phyloP scores from a whole-genome alignment of 23 tunicate species.

The Pegea sp. region DNA sequence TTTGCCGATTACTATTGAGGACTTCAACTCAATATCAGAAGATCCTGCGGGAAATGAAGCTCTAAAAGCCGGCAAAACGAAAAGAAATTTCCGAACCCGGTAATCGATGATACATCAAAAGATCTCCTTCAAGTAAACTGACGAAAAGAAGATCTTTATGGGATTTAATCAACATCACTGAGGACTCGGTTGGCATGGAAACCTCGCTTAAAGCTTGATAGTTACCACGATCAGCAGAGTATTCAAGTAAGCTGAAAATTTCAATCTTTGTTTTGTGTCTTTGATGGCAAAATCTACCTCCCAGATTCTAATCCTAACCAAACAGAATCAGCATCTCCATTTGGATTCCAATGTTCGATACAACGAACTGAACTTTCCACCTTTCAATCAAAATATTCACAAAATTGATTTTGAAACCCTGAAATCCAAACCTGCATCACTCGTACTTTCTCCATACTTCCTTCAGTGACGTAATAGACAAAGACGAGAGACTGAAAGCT shows the following conservation, averaged over 20 bases:
- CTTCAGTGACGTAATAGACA: slow-evolving; percentile 62
- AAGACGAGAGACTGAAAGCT: slow-evolving; percentile 56
- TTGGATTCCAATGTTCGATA: slow-evolving; percentile 84
- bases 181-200: slow-evolving; percentile 78
- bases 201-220: slow-evolving; percentile 56
- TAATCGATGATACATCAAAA: slow-evolving; percentile 41
- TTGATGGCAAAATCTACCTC: slow-evolving; percentile 16
- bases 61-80: neutral
- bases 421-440: slow-evolving; percentile 52
- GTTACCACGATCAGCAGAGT: slow-evolving; percentile 20
- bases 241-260: slow-evolving; percentile 40
- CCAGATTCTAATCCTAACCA: slow-evolving; percentile 97
- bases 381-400: slow-evolving; percentile 6
- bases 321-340: slow-evolving; percentile 9
- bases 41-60: slow-evolving; percentile 6
- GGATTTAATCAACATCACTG: slow-evolving; percentile 83
- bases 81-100: slow-evolving; percentile 15
- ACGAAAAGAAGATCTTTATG: slow-evolving; percentile 39
- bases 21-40: slow-evolving; percentile 14
- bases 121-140: slow-evolving; percentile 60
- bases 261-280: neutral
- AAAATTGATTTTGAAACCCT: neutral
- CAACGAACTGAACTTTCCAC: slow-evolving; percentile 78
- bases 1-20: slow-evolving; percentile 48
- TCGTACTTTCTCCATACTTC: slow-evolving; percentile 49